phyloP scores from a whole-genome alignment of 1,140 invertebrate genomes.

The Tribolium madens region DNA sequence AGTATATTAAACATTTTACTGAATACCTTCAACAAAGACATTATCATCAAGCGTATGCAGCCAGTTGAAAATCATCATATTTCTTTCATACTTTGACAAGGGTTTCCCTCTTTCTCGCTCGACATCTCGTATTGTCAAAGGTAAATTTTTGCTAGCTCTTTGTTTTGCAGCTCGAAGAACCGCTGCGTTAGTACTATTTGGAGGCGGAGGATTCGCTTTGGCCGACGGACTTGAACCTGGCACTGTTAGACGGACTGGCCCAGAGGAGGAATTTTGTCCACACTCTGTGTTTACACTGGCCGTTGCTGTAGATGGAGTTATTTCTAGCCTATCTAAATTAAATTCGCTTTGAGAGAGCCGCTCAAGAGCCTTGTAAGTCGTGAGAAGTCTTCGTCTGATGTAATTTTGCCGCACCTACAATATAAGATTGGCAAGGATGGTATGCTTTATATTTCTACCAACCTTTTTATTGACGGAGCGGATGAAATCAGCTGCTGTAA shows the following conservation, averaged over 20 bases:
- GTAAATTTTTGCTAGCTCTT: constrained; percentile 69
- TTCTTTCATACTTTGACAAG: constrained; percentile 87
- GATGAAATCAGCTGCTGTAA: constrained; percentile 80
- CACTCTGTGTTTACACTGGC: constrained; percentile 63
- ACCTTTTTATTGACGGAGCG: constrained; percentile 88
- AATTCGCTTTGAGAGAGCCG: constrained; percentile 86
- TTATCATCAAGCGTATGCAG: constrained; percentile 84
- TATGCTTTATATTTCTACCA: constrained; percentile 48
- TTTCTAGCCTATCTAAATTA: constrained; percentile 80
- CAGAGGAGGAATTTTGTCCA: constrained; percentile 60
- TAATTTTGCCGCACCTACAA: constrained; percentile 79
- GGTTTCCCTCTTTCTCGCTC: constrained; percentile 86
- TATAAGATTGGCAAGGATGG: too few relatives aligned
- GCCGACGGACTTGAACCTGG: constrained; percentile 67
- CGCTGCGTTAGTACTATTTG: constrained; percentile 62
- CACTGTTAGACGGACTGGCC: constrained; percentile 69
- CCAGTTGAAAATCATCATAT: constrained; percentile 96
- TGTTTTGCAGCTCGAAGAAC: constrained; percentile 66
- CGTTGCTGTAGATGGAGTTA: constrained; percentile 68
- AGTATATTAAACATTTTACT: constrained; percentile 59
- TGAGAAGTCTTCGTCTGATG: constrained; percentile 79
- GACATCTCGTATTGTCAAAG: constrained; percentile 81
- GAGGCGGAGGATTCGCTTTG: constrained; percentile 56
- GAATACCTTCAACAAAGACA: constrained; percentile 69
- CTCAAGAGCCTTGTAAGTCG: constrained; percentile 85